phyloP scores from a whole-genome alignment of 2,797 vertebrate genomes.

The Schizothorax lantsangensis region DNA sequence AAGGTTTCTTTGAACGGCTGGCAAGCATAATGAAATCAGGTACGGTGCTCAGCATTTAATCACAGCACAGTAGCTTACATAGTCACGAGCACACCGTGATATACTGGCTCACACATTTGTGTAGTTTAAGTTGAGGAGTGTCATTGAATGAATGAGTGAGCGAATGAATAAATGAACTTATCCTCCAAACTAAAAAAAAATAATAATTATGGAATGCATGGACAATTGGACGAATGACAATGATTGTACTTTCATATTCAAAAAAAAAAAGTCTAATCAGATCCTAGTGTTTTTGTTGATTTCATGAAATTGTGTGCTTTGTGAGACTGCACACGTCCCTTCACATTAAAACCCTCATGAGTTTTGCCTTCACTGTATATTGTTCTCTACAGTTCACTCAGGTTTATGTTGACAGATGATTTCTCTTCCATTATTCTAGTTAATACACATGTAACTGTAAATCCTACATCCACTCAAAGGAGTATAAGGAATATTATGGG shows the following conservation, averaged over 20 bases:
- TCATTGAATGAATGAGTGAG: conserved; percentile 61
- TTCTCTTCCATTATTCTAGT: conserved; percentile 67
- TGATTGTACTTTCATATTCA: conserved; percentile 55
- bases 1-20: conserved; percentile 34
- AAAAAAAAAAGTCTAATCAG: conserved; percentile 12
- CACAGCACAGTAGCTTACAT: conserved; percentile 59
- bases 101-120: conserved; percentile 39
- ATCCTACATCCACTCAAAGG: conserved; percentile 26
- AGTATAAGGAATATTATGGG: conserved; percentile 22
- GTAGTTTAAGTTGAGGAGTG: conserved; percentile 26
- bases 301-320: conserved; percentile 38
- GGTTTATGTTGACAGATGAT: conserved; percentile 72
- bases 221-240: conserved; percentile 46
- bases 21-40: conserved; percentile 47
- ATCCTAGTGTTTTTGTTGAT: conserved; percentile 38
- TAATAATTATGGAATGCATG: conserved; percentile 33
- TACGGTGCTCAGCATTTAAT: conserved; percentile 52
- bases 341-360: conserved; percentile 62
- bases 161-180: conserved; percentile 52
- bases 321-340: conserved; percentile 51
- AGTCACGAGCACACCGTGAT: conserved; percentile 47
- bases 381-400: conserved; percentile 78
- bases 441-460: conserved; percentile 45
- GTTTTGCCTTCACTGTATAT: conserved; percentile 67
- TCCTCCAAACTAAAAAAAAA: conserved; percentile 36